Conservation (phyloP, 2,888 invertebrate genomes). For the Callimorpha dominula region DNA sequence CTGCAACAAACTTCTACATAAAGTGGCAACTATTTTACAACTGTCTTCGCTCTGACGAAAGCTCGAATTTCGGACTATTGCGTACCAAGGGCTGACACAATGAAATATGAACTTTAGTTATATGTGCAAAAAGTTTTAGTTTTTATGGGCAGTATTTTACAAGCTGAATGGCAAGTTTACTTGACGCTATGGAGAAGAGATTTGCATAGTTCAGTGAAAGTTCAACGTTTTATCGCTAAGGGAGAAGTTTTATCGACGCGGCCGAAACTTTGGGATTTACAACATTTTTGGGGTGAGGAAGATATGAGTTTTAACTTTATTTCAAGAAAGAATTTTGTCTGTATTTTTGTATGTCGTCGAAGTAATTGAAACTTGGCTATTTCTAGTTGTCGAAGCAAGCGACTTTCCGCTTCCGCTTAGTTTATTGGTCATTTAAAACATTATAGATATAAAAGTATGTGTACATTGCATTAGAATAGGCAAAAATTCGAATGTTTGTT, state of each 20-base stretch:
- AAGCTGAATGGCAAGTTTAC: slow-evolving; percentile 5
- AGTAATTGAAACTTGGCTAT: neutral
- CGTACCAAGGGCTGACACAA: neutral
- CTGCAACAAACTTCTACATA: neutral
- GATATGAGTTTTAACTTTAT: slow-evolving; percentile 6
- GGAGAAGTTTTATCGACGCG: slow-evolving; percentile 16
- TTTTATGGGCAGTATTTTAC: slow-evolving; percentile 9
- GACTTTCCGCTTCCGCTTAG: neutral
- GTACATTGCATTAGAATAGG: too few relatives aligned
- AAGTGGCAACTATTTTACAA: neutral
- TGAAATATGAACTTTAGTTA: slow-evolving; percentile 13
- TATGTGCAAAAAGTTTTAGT: slow-evolving; percentile 1
- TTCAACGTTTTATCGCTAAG: slow-evolving; percentile 14
- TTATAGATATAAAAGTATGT: neutral
- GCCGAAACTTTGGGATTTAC: slow-evolving; percentile 5
- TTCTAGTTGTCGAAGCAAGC: neutral
- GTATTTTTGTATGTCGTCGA: neutral
- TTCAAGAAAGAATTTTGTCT: neutral
- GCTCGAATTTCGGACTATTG: neutral
- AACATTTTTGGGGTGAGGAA: slow-evolving; percentile 6
- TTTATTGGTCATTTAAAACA: neutral
- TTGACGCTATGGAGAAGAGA: slow-evolving; percentile 19
- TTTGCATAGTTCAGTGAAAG: slow-evolving; percentile 44
- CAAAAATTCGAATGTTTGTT: too few relatives aligned
- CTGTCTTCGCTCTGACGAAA: neutral